Base-by-base conservation (phyloP, 1,140 invertebrate species). In the Pygmarrhopalites habei region DNA sequence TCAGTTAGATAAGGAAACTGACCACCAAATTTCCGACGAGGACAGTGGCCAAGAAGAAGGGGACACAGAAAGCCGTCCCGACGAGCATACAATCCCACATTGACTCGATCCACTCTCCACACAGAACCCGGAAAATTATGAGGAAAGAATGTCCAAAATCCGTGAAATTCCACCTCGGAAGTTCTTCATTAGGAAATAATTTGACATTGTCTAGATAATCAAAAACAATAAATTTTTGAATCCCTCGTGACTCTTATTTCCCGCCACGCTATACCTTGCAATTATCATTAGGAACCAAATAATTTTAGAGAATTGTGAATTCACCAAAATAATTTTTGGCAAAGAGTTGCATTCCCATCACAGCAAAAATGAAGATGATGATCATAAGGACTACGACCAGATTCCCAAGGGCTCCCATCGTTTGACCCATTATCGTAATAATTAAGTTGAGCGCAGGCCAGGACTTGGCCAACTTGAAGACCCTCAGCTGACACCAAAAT, bases 321-420 rank as follows among this genome's bases (percentile, higher is more conserved):
- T 89, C 70, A 91, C 92, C 81, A 98, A 97, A 69, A 98, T 84
- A 79, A 97, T 93, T 89, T n/a, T n/a, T n/a, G n/a, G n/a, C n/a
- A n/a, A n/a, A n/a, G n/a, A n/a, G n/a, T n/a, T n/a, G n/a, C n/a
- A 96, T 97, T 69, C 94, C 94, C 91, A 96, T 94, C 65, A 96
- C 92, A 76, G 93, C 69, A 55, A 71, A n/a, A n/a, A n/a, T n/a
- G n/a, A n/a, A n/a, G n/a, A n/a, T n/a, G n/a, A n/a, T n/a, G n/a
- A n/a, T n/a, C n/a, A n/a, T n/a, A n/a, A n/a, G n/a, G n/a, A n/a
- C n/a, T n/a, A n/a, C n/a, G n/a, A n/a, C n/a, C n/a, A 98, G 82
- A 81, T 97, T 98, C 81, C 93, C 94, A 79, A 98, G 83, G 73
- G 95, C 94, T 74, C 94, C 94, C 80, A 98, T 89, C 30, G 95